Percentiles rank a stretch among this genome's conserved stretches.
phyloP scores from a whole-genome alignment of 2,113 vertebrate genomes.

The Cyphomyrus plagiostoma region DNA sequence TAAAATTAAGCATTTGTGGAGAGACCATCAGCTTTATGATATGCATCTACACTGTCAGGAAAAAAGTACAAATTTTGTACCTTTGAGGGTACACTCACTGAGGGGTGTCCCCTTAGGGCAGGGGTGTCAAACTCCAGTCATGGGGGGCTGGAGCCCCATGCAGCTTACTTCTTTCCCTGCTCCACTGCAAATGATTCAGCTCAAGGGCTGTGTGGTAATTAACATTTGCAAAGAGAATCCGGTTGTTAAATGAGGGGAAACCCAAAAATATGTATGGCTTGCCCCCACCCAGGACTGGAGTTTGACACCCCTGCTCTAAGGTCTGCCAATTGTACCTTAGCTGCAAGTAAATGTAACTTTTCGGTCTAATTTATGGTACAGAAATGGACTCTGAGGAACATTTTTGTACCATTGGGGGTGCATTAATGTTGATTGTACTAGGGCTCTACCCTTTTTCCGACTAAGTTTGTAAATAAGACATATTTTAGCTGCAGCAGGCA shows the following conservation, averaged over 20 bases:
- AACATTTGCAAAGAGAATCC: too few relatives aligned
- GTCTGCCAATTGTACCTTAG: not conserved
- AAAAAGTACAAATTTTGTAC: not conserved
- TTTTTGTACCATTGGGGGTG: too few relatives aligned
- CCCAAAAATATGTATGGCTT: too few relatives aligned
- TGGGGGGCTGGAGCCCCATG: too few relatives aligned
- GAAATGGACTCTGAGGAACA: not conserved
- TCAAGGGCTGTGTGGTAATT: too few relatives aligned
- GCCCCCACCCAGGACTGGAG: too few relatives aligned
- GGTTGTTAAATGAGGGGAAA: too few relatives aligned
- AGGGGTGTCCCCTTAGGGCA: too few relatives aligned
- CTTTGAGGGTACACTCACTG: not conserved
- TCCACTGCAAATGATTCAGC: too few relatives aligned
- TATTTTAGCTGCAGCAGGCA: not conserved
- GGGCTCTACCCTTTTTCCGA: not conserved
- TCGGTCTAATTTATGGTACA: not conserved
- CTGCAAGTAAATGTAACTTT: not conserved
- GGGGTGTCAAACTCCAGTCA: too few relatives aligned
- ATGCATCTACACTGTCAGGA: not conserved
- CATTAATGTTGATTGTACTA: not conserved
- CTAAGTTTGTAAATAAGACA: not conserved
- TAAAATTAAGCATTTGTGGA: not conserved
- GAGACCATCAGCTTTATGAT: not conserved
- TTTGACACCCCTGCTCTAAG: too few relatives aligned
- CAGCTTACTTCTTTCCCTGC: too few relatives aligned